phyloP scores from a whole-genome alignment of 2,888 invertebrate species.

The Eupeodes luniger region DNA sequence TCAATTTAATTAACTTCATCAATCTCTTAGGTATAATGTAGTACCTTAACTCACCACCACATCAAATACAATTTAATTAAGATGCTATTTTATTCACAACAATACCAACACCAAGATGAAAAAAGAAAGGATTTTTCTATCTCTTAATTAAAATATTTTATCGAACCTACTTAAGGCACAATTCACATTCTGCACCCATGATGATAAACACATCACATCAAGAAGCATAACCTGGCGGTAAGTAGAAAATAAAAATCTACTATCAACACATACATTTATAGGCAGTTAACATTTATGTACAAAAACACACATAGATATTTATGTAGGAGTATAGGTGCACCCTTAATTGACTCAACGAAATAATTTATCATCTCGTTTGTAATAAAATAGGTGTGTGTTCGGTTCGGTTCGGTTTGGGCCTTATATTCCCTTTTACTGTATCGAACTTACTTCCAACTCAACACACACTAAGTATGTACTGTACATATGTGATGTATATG shows the following conservation, averaged over 20 bases:
- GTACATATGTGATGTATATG: too few species aligned
- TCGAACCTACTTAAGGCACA: constrained; percentile 20
- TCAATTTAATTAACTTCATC: too few species aligned
- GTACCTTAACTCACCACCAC: neutral
- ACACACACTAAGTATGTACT: neutral
- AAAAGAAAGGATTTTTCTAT: neutral
- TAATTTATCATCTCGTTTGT: constrained; percentile 34
- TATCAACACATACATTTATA: neutral
- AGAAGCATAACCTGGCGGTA: neutral
- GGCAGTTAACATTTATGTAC: neutral
- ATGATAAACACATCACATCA: constrained; percentile 6
- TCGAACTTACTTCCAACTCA: neutral
- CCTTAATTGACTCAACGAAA: constrained; percentile 1
- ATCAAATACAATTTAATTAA: neutral
- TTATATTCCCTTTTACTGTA: constrained; percentile 7
- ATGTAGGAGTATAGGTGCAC: neutral
- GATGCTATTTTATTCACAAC: neutral
- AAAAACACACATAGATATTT: neutral
- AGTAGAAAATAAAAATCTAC: constrained; percentile 14
- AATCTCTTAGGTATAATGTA: neutral
- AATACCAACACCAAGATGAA: neutral
- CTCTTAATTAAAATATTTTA: constrained; percentile 33
- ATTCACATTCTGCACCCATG: constrained; percentile 21
- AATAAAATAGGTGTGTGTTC: neutral
- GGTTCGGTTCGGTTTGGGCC: neutral